Evolutionary conservation across 2,113 vertebrate species (phyloP).

Genomic region (Mohoua ochrocephala): DNA sequence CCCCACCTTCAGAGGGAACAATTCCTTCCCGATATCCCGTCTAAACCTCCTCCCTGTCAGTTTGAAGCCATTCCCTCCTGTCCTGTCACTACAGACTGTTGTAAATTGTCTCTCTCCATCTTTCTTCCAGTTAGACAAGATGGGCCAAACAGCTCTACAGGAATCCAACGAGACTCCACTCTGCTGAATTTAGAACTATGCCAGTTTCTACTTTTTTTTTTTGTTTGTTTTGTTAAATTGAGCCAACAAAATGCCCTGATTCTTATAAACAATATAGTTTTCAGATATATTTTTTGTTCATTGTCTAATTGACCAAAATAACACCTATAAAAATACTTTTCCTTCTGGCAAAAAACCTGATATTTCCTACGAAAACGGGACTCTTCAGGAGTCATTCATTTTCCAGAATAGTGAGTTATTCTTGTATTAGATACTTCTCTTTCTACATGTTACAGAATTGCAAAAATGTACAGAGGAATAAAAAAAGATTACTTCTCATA

Average conservation of each 20-base stretch:
- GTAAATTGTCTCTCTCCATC: not conserved
- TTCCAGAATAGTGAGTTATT: not conserved
- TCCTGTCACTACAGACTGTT: too few relatives aligned
- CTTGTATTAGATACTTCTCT: not conserved
- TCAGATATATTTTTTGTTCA: not conserved
- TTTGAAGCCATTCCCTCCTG: not conserved
- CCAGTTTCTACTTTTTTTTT: rapidly evolving
- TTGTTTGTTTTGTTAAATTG: not conserved
- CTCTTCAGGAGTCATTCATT: not conserved
- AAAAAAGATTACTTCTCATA: not conserved
- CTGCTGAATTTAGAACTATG: not conserved
- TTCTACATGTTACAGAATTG: not conserved
- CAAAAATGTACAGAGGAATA: not conserved
- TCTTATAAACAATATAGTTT: not conserved
- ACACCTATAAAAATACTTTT: not conserved
- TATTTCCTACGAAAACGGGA: not conserved
- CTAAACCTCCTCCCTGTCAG: not conserved
- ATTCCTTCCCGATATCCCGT: not conserved
- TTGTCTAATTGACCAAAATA: not conserved
- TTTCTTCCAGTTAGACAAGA: not conserved
- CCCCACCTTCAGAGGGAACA: not conserved
- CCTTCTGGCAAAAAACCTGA: not conserved
- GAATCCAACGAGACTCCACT: not conserved
- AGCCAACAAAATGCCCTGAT: not conserved
- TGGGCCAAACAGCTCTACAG: not conserved